phyloP scores from a whole-genome alignment of 2,797 vertebrate species.

The Sebastes iracundus region DNA sequence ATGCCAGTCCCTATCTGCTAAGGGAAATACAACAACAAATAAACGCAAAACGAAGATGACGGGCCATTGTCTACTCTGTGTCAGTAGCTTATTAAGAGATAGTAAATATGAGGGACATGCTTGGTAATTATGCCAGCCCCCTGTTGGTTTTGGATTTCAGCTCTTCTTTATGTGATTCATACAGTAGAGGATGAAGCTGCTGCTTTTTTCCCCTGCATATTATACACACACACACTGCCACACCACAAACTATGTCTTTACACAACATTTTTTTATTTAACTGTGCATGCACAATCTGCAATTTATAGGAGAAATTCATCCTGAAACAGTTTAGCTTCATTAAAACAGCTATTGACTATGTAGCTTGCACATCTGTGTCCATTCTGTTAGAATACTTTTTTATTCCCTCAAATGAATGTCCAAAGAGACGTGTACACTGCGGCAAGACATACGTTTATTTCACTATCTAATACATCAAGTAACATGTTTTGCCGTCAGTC shows the following conservation, averaged over 20 bases:
- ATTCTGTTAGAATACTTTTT: not conserved
- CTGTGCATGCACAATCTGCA: not conserved
- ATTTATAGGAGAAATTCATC: not conserved
- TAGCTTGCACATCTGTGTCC: not conserved
- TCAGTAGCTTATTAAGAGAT: constrained; percentile 84
- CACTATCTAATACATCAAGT: not conserved
- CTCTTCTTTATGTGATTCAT: constrained; percentile 64
- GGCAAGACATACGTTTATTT: not conserved
- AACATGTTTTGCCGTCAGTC: not conserved
- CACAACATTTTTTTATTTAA: not conserved
- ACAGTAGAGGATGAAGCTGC: constrained; percentile 43
- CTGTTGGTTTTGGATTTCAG: constrained; percentile 71
- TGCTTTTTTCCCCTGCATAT: not conserved
- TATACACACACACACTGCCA: not conserved
- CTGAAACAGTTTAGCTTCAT: not conserved
- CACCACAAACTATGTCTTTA: not conserved
- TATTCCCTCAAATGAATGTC: not conserved
- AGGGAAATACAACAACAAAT: constrained; percentile 63
- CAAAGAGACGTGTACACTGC: not conserved
- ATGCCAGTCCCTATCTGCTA: constrained; percentile 56
- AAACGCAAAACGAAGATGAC: constrained; percentile 71
- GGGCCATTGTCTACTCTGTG: constrained; percentile 80
- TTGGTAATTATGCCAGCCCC: constrained; percentile 77
- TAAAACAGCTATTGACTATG: not conserved
- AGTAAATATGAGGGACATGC: constrained; percentile 82